phyloP scores from a whole-genome alignment of 2,113 vertebrate genomes.

The Acrocephalus kingi region DNA sequence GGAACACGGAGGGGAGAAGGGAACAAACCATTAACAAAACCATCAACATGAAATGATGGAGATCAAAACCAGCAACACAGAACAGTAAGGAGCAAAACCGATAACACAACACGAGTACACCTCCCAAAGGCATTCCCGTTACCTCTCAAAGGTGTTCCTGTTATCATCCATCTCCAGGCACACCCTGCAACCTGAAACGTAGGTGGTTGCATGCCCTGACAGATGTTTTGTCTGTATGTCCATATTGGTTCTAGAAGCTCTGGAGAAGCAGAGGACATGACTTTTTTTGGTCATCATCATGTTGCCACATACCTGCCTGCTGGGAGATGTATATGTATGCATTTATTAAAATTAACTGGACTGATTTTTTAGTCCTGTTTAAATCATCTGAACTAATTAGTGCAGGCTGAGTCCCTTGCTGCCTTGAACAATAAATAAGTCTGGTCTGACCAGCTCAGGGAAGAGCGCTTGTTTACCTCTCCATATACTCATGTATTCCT shows the following conservation, averaged over 20 bases:
- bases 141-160: accelerated
- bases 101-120: no score
- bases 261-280: not conserved
- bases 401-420: not conserved
- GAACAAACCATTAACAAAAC: no score
- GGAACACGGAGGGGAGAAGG: no score
- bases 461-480: accelerated
- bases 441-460: not conserved
- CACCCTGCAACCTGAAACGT: not conserved
- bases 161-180: not conserved
- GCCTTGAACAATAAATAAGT: not conserved
- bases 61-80: no score
- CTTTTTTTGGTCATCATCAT: not conserved
- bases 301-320: not conserved
- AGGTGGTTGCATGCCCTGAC: not conserved
- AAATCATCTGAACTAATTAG: not conserved
- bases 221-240: not conserved
- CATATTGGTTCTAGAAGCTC: not conserved
- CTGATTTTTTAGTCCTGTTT: not conserved
- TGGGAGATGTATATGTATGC: not conserved
- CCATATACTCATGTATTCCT: not conserved
- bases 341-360: not conserved
- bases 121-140: not conserved
- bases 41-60: no score
- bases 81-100: no score